Conservation (phyloP, 2,113 vertebrate species). For the Syrrhaptes paradoxus region DNA sequence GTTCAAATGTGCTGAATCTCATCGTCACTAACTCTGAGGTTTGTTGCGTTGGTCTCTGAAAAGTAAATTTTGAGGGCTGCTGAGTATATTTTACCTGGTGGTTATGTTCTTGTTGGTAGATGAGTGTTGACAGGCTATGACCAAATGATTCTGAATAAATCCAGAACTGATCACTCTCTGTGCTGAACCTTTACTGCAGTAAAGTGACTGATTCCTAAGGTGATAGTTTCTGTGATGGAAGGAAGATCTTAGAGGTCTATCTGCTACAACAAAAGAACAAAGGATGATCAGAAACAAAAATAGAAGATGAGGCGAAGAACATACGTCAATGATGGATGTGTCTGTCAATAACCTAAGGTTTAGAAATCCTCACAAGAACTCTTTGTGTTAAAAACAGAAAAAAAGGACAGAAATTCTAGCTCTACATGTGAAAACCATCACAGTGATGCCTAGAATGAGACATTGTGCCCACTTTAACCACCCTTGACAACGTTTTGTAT, state of each 20-base stretch:
- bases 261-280: not conserved
- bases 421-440: not conserved
- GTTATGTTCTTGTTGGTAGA: not conserved
- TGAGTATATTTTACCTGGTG: not conserved
- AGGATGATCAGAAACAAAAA: not conserved
- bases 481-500: not conserved
- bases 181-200: not conserved
- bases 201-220: not conserved
- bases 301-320: not conserved
- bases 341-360: not conserved
- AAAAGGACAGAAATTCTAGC: not conserved
- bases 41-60: not conserved
- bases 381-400: not conserved
- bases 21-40: not conserved
- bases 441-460: not conserved
- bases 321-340: not conserved
- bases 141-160: not conserved
- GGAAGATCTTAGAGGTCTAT: not conserved
- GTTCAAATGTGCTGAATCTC: not conserved
- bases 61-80: not conserved
- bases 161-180: not conserved
- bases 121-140: not conserved
- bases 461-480: not conserved
- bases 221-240: not conserved
- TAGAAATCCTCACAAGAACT: not conserved